Conservation (phyloP, 64 coral and sea anemone species). For the Platygyra sinensis region DNA sequence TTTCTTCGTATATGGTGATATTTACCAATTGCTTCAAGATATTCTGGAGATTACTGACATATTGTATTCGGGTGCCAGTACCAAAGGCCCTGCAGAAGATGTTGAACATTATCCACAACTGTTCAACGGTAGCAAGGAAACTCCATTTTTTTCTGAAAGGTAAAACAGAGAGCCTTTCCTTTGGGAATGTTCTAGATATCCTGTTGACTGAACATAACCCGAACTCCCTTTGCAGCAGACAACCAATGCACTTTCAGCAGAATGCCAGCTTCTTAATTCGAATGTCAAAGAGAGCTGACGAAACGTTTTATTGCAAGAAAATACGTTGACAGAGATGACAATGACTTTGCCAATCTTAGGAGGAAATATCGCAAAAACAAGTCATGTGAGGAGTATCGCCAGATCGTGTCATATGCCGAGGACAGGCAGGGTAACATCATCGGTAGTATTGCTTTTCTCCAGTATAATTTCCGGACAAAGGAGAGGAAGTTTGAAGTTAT, state of each 20-base stretch:
- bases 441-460: slow-evolving; percentile 40
- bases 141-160: slow-evolving; percentile 64
- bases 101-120: background rate
- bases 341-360: background rate
- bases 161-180: slow-evolving; percentile 48
- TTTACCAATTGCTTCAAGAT: background rate
- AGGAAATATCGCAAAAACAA: slow-evolving; percentile 58
- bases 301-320: slow-evolving; percentile 6
- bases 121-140: slow-evolving; percentile 52
- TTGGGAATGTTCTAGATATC: slow-evolving; percentile 65
- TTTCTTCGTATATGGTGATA: background rate
- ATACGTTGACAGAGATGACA: background rate
- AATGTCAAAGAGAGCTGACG: slow-evolving; percentile 35
- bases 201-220: slow-evolving; percentile 43
- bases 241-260: slow-evolving; percentile 64
- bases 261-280: slow-evolving; percentile 64
- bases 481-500: slow-evolving; percentile 45
- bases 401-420: slow-evolving; percentile 58
- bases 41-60: background rate
- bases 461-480: slow-evolving; percentile 49
- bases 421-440: background rate
- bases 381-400: slow-evolving; percentile 52
- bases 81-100: background rate
- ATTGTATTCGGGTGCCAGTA: background rate
- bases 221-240: slow-evolving; percentile 47